Conservation (phyloP, 2,113 vertebrate genomes). For the Semnornis frantzii region DNA sequence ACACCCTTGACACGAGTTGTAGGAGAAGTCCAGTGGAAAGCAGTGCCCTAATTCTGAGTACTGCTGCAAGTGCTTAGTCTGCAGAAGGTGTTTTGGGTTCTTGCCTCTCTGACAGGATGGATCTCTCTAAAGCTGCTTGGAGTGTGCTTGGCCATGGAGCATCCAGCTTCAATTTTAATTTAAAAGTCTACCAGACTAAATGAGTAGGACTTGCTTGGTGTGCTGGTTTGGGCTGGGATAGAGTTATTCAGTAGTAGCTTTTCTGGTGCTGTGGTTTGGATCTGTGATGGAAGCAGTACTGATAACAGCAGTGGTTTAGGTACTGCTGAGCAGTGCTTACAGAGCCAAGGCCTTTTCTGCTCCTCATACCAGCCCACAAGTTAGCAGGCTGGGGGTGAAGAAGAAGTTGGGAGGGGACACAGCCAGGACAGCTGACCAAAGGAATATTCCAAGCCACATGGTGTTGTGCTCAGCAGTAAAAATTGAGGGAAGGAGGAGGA, state of each 20-base stretch:
- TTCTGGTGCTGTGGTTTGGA: neutral
- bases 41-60: neutral
- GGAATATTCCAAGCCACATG: neutral
- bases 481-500: neutral
- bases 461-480: neutral
- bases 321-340: neutral
- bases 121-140: neutral
- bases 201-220: neutral
- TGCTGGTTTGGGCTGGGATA: neutral
- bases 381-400: neutral
- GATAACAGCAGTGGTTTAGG: neutral
- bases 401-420: neutral
- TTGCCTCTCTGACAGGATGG: neutral
- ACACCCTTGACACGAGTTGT: neutral
- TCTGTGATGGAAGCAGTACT: neutral
- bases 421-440: neutral
- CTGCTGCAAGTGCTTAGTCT: neutral
- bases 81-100: neutral
- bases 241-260: neutral
- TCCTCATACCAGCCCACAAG: neutral
- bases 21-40: neutral
- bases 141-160: neutral
- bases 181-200: neutral
- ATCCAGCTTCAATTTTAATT: neutral
- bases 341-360: neutral